These are phyloP conservation scores for Drosophila kanapiae DNA, from an alignment of 1,140 invertebrate genomes.

Conservation along the genomic window DNA sequence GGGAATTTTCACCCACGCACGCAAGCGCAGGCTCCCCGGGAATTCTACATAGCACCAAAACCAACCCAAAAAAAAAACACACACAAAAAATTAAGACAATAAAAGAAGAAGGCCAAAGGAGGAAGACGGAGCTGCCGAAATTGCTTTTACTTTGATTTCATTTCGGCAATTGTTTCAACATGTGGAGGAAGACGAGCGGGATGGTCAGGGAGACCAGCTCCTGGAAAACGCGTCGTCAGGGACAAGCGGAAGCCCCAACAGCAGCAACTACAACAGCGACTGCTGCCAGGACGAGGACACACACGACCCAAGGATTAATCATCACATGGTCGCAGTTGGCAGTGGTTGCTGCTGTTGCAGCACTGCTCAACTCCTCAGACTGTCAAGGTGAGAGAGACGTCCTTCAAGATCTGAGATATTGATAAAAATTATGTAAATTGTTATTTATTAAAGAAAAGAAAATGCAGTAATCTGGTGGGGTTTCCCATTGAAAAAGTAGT, in stretches of 20 bases:
- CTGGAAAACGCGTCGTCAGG: conserved; percentile 73
- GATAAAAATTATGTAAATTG: not conserved
- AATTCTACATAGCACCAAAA: conserved; percentile 1
- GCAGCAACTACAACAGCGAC: conserved; percentile 21
- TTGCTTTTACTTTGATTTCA: conserved; percentile 39
- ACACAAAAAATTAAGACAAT: conserved; percentile 20
- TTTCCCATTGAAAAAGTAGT: not conserved
- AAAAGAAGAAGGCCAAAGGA: conserved; percentile 19
- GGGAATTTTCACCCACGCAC: conserved; percentile 40
- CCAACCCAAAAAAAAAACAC: conserved; percentile 6
- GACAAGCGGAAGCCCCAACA: conserved; percentile 40
- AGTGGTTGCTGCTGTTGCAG: conserved; percentile 66
- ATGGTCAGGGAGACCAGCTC: conserved; percentile 54
- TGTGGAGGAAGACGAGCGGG: conserved; percentile 45
- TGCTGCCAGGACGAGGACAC: conserved; percentile 23
- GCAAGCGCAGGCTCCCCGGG: conserved; percentile 50
- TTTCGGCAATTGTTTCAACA: conserved; percentile 49
- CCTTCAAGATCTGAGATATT: not conserved
- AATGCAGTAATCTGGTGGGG: not conserved
- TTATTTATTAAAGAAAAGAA: not conserved
- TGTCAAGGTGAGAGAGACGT: conserved; percentile 75
- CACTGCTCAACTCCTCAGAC: conserved; percentile 60
- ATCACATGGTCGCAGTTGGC: conserved; percentile 63
- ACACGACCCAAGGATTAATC: conserved; percentile 57
- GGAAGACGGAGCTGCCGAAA: not conserved